Conservation (phyloP, 2,888 invertebrate species). For the Campoplex capitator region DNA sequence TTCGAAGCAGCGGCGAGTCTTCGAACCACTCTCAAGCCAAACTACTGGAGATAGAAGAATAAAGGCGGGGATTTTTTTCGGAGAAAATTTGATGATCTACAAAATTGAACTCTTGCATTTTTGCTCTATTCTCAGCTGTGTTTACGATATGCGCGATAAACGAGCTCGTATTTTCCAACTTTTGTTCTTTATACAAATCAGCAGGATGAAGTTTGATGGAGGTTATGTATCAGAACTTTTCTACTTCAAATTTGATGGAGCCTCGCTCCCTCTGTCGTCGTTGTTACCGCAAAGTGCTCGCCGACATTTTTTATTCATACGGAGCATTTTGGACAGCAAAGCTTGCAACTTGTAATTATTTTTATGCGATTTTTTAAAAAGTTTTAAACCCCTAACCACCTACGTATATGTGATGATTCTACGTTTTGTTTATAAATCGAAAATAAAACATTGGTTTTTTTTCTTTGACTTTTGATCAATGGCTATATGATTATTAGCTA, state of each 20-base stretch:
- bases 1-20: neutral
- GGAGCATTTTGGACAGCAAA: neutral
- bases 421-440: neutral
- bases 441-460: neutral
- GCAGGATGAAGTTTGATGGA: neutral
- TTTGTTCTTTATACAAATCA: neutral
- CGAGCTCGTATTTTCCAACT: neutral
- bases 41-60: neutral
- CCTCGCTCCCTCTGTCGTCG: neutral
- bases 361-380: neutral
- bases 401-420: neutral
- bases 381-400: no score
- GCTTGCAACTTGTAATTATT: neutral
- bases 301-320: constrained; percentile 12
- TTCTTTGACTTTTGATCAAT: neutral
- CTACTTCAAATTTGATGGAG: neutral
- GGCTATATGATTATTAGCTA: neutral
- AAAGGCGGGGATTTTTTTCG: neutral
- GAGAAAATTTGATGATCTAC: neutral
- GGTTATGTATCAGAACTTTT: neutral
- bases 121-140: neutral
- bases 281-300: neutral
- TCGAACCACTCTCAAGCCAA: neutral
- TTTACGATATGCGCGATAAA: neutral
- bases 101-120: neutral